Conservation (phyloP, 1,140 invertebrate genomes). For the Thaumetopoea pityocampa region DNA sequence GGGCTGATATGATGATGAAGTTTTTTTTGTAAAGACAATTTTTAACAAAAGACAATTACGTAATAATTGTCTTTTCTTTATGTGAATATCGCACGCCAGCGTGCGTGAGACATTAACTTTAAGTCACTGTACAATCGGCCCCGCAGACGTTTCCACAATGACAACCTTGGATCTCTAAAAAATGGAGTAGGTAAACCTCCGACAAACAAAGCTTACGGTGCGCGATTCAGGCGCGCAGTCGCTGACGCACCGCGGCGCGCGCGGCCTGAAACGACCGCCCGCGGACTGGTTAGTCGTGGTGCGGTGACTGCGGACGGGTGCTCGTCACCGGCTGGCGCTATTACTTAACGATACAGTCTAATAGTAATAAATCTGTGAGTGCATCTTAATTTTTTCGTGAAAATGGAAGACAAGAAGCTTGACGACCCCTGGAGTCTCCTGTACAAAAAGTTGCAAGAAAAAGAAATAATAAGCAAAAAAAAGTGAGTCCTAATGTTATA, state of each 20-base stretch:
- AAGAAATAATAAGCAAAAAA: slow-evolving; percentile 49
- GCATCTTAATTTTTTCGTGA: slow-evolving; percentile 15
- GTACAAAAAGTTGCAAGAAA: slow-evolving; percentile 55
- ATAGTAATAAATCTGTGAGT: neutral
- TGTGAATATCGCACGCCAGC: too few relatives aligned
- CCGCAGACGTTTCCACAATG: slow-evolving; percentile 5
- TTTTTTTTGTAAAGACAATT: too few relatives aligned
- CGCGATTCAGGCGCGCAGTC: slow-evolving; percentile 31
- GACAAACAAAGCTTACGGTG: slow-evolving; percentile 47
- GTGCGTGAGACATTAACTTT: too few relatives aligned
- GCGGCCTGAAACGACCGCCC: slow-evolving; percentile 42
- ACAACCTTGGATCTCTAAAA: slow-evolving; percentile 50
- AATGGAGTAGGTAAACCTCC: slow-evolving; percentile 53
- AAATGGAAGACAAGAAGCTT: slow-evolving; percentile 31
- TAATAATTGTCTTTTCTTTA: too few relatives aligned
- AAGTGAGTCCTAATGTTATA: slow-evolving; percentile 45
- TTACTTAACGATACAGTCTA: neutral
- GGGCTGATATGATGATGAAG: too few relatives aligned
- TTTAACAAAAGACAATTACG: too few relatives aligned
- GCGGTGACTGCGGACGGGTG: neutral
- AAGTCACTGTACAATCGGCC: too few relatives aligned
- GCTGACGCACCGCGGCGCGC: slow-evolving; percentile 29
- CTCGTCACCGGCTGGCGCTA: too few relatives aligned
- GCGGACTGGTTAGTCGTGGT: neutral
- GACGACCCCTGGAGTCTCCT: slow-evolving; percentile 59